Base-by-base conservation (phyloP, 2,797 vertebrate genomes). In the Gouania willdenowi region DNA sequence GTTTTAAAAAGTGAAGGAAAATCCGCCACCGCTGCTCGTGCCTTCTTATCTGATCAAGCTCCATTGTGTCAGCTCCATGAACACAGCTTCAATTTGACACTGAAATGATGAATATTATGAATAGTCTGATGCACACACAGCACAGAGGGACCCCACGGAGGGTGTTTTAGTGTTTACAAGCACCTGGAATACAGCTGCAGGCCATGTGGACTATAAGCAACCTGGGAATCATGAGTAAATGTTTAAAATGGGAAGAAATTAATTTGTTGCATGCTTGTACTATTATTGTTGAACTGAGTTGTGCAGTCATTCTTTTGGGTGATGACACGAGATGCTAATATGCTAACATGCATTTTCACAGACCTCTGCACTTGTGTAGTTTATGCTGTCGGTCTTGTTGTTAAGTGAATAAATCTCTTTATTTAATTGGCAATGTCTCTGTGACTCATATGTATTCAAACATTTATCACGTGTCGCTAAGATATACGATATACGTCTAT, bases 201-300 rank as follows among this genome's bases (percentile, higher is more conserved):
- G 50, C 44, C 2, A 1, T 41, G 18, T 66, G 42, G 67, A 46
- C 26, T 35, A 34, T n/a, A 66, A 52, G 52, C 38, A 54, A 42
- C 49, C 48, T 35, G 26, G 48, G 25, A 26, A 52, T 54, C 42
- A 50, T 37, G 38, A 51, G 41, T 43, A 37, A 53, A 64, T 59
- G 66, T 80, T 41, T 68, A 14, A 31, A 68, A 57, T 33, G 35
- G 57, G 59, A 63, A 15, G 55, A 60, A 47, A 51, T 67, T 67
- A 60, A 71, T 80, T 83, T 81, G 66, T 79, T 88, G 85, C 88
- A 89, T 88, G 82, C 71, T 59, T 66, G n/a, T n/a, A 71, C 50
- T 72, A 82, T 75, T 44, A 79, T 77, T 70, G 80, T 82, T 76
- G 42, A 64, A 65, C 73, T 71, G 65, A 84, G 72, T 64, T 71